A percentile compares a stretch with the other conserved stretches of the same genome.
phyloP scores from a whole-genome alignment of 2,797 vertebrate species.

The Gadopsis marmoratus region DNA sequence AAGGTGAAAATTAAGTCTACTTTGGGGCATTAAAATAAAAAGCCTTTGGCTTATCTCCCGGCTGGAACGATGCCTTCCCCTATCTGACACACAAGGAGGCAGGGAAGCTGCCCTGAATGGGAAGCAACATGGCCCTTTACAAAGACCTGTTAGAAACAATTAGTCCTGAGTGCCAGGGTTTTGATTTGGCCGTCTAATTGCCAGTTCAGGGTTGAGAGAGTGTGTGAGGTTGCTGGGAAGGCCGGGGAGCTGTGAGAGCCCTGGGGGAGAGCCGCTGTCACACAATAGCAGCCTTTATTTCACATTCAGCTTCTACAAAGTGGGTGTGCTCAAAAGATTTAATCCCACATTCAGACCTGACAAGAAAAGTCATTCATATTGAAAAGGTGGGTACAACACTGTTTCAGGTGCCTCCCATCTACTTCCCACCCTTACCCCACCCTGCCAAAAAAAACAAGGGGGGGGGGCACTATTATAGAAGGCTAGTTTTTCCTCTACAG shows the following conservation, averaged over 20 bases:
- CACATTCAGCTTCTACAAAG: slow-evolving; percentile 82
- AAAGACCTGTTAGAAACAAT: slow-evolving; percentile 84
- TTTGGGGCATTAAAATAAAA: slow-evolving; percentile 73
- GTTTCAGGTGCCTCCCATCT: slow-evolving; percentile 76
- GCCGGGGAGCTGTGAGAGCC: slow-evolving; percentile 63
- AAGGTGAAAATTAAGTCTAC: slow-evolving; percentile 81
- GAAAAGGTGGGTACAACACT: slow-evolving; percentile 79
- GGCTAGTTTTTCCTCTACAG: slow-evolving; percentile 36
- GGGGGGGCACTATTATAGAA: slow-evolving; percentile 50
- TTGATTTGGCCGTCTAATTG: slow-evolving; percentile 80
- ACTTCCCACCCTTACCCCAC: slow-evolving; percentile 36
- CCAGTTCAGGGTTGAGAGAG: slow-evolving; percentile 67
- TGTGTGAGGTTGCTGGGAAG: slow-evolving; percentile 71
- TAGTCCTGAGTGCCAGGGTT: slow-evolving; percentile 75
- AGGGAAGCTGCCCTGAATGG: slow-evolving; percentile 75
- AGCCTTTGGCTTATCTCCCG: slow-evolving; percentile 76
- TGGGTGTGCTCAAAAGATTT: slow-evolving; percentile 81
- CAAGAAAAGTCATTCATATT: slow-evolving; percentile 82
- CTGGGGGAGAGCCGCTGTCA: slow-evolving; percentile 53
- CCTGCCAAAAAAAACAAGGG: slow-evolving; percentile 7
- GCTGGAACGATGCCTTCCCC: slow-evolving; percentile 78
- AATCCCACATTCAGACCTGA: slow-evolving; percentile 83
- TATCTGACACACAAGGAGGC: slow-evolving; percentile 77
- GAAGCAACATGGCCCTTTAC: slow-evolving; percentile 77
- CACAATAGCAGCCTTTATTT: slow-evolving; percentile 84